Evolutionary conservation across 2,113 vertebrate species (phyloP), one percentile per base, ranked within the genome.

Genomic region (Nothocercus julius): DNA sequence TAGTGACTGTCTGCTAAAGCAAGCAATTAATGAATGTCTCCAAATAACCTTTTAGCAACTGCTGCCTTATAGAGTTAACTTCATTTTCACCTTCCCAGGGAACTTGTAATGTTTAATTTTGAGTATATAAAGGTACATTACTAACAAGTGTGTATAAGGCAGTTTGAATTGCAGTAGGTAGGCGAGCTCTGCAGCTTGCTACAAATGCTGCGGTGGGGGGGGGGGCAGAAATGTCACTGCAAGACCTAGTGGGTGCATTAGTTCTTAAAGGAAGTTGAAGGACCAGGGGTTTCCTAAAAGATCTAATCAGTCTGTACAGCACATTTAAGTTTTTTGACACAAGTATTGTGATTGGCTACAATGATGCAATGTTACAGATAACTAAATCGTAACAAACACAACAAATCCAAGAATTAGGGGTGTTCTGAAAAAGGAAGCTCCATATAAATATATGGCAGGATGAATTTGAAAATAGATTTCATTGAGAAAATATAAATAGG

Each of bases 1-100:
- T 96, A 94, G 89, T 87, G 93, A 90, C 54, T 82, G 74, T 42
- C 82, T 93, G 87, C 85, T 93, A 63, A 66, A 89, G 51, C 61
- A 88, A 95, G 77, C 91, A 90, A 70, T 87, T 94, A 92, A 96
- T 83, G 77, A 87, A 75, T 87, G 83, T 64, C 85, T 94, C 68
- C 79, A 92, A 61, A 74, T 78, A 91, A 96, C 92, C 91, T 96
- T 95, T 91, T 45, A 89, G 82, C 59, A 90, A 22, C 82, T 94
- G 24, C 77, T 94, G 79, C 25, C 25, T 67, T 61, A 81, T n/a
- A 28, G 58, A 75, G 44, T 89, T 73, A 90, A 91, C 58, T 38
- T 76, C 21, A 8, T 84, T 86, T 78, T 49, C 45, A 59, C 22
- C 45, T 93, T 79, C 51, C 76, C 11, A 5, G 13, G n/a, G 17